Evolutionary conservation across 2,888 invertebrate genomes (phyloP).

Genomic region (Brachylomia viminalis): DNA sequence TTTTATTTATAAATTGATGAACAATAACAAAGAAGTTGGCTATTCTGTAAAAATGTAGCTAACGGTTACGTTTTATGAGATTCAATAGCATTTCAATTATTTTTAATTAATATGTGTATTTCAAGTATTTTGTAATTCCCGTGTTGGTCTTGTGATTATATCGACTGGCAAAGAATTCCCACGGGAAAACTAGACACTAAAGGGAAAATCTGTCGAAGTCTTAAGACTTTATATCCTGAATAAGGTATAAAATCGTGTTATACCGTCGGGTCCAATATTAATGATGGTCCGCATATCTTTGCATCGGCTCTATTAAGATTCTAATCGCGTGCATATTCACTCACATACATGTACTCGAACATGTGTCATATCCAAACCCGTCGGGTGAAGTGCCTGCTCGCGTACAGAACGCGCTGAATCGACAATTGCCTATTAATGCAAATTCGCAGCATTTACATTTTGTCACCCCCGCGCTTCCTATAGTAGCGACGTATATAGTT

Average conservation of each 20-base stretch:
- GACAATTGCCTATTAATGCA: slow-evolving; percentile 84
- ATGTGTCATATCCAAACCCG: slow-evolving; percentile 88
- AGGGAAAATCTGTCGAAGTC: slow-evolving; percentile 35
- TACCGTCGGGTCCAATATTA: slow-evolving; percentile 65
- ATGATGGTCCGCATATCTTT: slow-evolving; percentile 70
- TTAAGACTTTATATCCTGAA: slow-evolving; percentile 53
- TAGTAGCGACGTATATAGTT: slow-evolving; percentile 47
- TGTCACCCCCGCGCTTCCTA: slow-evolving; percentile 71
- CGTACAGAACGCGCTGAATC: slow-evolving; percentile 80
- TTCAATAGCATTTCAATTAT: slow-evolving; percentile 44
- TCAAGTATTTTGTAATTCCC: slow-evolving; percentile 31
- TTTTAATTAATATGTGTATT: slow-evolving; percentile 42
- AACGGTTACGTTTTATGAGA: slow-evolving; percentile 43
- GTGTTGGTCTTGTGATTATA: slow-evolving; percentile 18
- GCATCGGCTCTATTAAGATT: slow-evolving; percentile 74
- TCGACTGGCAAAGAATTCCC: slow-evolving; percentile 42
- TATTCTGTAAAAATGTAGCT: slow-evolving; percentile 32
- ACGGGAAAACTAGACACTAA: slow-evolving; percentile 34
- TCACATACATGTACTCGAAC: slow-evolving; percentile 78
- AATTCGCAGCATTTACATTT: slow-evolving; percentile 79
- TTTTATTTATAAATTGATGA: slow-evolving; percentile 51
- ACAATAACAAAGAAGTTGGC: slow-evolving; percentile 47
- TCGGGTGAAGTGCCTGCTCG: slow-evolving; percentile 73
- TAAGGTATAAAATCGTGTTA: slow-evolving; percentile 47
- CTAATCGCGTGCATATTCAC: slow-evolving; percentile 73